Percentiles rank a stretch among this genome's conserved stretches.
Conservation (phyloP, 2,888 invertebrate species). For the Brachylomia viminalis region DNA sequence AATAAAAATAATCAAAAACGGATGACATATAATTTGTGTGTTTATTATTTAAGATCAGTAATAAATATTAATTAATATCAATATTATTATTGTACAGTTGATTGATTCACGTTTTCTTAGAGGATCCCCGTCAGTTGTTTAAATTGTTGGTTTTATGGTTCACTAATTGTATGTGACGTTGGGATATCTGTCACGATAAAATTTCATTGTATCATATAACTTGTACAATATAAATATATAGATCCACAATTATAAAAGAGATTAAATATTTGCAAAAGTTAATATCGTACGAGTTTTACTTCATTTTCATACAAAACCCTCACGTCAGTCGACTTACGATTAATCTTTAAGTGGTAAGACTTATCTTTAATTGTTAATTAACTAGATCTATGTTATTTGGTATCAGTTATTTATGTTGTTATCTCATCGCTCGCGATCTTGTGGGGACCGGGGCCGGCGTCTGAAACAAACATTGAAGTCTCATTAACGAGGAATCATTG, state of each 20-base stretch:
- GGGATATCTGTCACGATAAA: conserved; percentile 82
- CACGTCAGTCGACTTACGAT: conserved; percentile 76
- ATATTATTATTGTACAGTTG: conserved; percentile 86
- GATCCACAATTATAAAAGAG: conserved; percentile 91
- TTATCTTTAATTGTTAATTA: conserved; percentile 70
- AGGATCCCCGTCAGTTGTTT: conserved; percentile 79
- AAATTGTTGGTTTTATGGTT: conserved; percentile 79
- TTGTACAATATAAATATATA: conserved; percentile 91
- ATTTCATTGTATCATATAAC: conserved; percentile 89
- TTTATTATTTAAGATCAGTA: conserved; percentile 87
- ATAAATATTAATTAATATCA: conserved; percentile 79
- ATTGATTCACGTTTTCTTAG: conserved; percentile 82
- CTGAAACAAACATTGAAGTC: conserved; percentile 73
- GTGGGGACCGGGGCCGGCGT: conserved; percentile 91
- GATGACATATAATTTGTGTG: conserved; percentile 90
- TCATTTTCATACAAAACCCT: conserved; percentile 60
- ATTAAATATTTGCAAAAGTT: conserved; percentile 91
- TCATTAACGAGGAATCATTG: conserved; percentile 11
- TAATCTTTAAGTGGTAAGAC: conserved; percentile 73
- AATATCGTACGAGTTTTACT: conserved; percentile 85
- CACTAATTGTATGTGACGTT: conserved; percentile 78
- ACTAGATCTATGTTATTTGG: conserved; percentile 77
- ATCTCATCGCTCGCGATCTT: conserved; percentile 81
- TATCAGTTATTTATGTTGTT: conserved; percentile 69
- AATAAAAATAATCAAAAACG: conserved; percentile 82